A percentile compares a stretch with the other conserved stretches of the same genome.
These are phyloP conservation scores for Agrotis puta DNA, from an alignment of 2,888 invertebrate species.

Conservation along the genomic window DNA sequence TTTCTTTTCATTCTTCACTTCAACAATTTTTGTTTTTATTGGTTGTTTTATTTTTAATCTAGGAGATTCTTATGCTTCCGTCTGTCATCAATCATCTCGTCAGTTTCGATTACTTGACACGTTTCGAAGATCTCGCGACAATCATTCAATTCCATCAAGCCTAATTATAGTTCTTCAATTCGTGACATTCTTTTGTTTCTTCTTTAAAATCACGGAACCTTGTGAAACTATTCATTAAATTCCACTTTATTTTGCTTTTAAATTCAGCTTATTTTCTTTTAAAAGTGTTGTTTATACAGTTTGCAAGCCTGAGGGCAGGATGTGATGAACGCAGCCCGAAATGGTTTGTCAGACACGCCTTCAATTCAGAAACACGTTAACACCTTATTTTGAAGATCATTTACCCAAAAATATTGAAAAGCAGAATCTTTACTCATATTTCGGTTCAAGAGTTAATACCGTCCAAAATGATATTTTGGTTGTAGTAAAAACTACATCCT, in stretches of 20 bases:
- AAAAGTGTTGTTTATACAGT: slow-evolving; percentile 16
- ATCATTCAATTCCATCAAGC: slow-evolving; percentile 6
- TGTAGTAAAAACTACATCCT: background rate
- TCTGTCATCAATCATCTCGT: background rate
- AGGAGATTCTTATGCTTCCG: background rate
- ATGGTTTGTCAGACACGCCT: slow-evolving; percentile 63
- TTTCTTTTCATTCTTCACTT: too few species aligned
- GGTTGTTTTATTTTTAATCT: background rate
- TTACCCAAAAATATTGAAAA: slow-evolving; percentile 20
- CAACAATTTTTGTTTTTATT: background rate
- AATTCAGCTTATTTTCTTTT: slow-evolving; percentile 35
- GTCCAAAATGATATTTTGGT: background rate
- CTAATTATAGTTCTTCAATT: background rate
- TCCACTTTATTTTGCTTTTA: slow-evolving; percentile 29
- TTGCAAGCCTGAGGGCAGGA: slow-evolving; percentile 46
- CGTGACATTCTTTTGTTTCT: slow-evolving; percentile 49
- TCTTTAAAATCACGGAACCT: background rate
- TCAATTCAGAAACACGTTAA: slow-evolving; percentile 64
- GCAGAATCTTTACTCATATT: slow-evolving; percentile 1
- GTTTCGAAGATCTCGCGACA: background rate
- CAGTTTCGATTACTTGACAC: background rate
- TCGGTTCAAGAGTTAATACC: background rate
- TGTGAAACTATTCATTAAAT: slow-evolving; percentile 24
- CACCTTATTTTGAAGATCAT: slow-evolving; percentile 59
- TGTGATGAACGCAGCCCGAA: slow-evolving; percentile 48